phyloP scores from a whole-genome alignment of 2,113 vertebrate species.

The Barnardius zonarius region DNA sequence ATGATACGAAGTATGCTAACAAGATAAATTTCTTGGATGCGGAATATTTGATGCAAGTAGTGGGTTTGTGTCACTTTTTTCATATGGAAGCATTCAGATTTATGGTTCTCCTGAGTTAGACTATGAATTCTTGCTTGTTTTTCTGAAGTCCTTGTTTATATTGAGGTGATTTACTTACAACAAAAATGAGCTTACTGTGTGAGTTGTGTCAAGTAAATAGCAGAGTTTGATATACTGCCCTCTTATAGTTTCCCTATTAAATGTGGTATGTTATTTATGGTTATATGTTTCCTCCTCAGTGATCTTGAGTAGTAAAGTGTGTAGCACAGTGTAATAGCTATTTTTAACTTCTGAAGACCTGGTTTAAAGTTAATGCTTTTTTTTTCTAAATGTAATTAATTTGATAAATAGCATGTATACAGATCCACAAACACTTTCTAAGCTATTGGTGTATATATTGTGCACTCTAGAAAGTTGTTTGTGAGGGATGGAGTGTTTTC shows the following conservation, averaged over 20 bases:
- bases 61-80: constrained; percentile 37
- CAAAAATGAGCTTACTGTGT: constrained; percentile 53
- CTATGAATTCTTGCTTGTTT: constrained; percentile 62
- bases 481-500: background rate
- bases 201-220: constrained; percentile 38
- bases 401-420: background rate
- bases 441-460: background rate
- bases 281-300: constrained; percentile 23
- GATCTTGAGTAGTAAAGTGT: constrained; percentile 34
- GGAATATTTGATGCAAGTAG: constrained; percentile 51
- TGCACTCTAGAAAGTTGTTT: background rate
- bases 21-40: constrained; percentile 49
- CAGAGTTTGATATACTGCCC: constrained; percentile 29
- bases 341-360: constrained; percentile 24
- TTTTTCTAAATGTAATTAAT: background rate
- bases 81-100: constrained; percentile 54
- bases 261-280: constrained; percentile 45
- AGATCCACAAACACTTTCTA: background rate
- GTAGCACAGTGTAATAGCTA: background rate
- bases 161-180: constrained; percentile 56
- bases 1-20: background rate
- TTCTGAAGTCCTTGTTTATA: constrained; percentile 52
- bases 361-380: background rate
- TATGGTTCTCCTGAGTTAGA: constrained; percentile 49
- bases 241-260: constrained; percentile 51